These are phyloP conservation scores for Glareola pratincola DNA, from an alignment of 2,113 vertebrate genomes.

Conservation along the genomic window DNA sequence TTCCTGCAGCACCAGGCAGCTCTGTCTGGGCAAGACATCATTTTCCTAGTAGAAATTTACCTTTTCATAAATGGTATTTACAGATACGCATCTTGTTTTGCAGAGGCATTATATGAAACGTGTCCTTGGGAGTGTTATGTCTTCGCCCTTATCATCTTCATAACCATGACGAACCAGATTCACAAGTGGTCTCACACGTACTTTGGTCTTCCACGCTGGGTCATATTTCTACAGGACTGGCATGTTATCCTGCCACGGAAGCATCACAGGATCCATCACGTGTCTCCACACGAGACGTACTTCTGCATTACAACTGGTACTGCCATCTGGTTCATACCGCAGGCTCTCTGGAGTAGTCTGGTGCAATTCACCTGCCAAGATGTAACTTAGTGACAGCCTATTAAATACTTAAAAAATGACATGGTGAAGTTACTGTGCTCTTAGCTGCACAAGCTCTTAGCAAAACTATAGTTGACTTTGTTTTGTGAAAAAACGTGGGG, in stretches of 20 bases:
- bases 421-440: not conserved
- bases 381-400: not conserved
- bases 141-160: slow-evolving; percentile 89
- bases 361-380: not conserved
- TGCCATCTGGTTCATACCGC: not conserved
- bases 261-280: slow-evolving; percentile 95
- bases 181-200: slow-evolving; percentile 99
- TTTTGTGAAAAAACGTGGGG: fast-evolving
- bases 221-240: slow-evolving; percentile 88
- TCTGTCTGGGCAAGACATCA: not conserved
- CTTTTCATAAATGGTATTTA: not conserved
- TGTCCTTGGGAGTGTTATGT: slow-evolving; percentile 92
- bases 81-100: not conserved
- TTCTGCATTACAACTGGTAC: slow-evolving; percentile 99
- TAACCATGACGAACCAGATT: slow-evolving; percentile 98
- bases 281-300: slow-evolving; percentile 96
- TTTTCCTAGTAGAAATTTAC: not conserved
- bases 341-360: not conserved
- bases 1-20: not conserved
- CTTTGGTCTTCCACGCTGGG: slow-evolving; percentile 91
- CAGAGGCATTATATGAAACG: slow-evolving; percentile 81
- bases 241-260: slow-evolving; percentile 94
- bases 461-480: not conserved
- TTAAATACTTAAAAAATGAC: not conserved
- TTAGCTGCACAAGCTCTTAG: not conserved